Conservation (phyloP, 2,113 vertebrate genomes). For the Sphyrna mokarran region DNA sequence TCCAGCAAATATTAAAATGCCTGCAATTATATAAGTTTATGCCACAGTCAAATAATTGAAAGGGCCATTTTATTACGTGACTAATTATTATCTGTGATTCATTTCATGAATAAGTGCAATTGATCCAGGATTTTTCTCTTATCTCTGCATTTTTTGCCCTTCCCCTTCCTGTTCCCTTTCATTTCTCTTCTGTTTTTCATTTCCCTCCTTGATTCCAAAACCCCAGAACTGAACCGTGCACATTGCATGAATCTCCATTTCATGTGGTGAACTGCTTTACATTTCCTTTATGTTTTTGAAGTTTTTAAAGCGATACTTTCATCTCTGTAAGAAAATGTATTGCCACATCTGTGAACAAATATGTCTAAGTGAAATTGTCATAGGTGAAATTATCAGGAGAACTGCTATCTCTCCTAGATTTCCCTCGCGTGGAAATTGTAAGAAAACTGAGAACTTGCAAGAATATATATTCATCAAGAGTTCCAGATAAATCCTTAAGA, state of each 20-base stretch:
- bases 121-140: background rate
- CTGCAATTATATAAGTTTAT: background rate
- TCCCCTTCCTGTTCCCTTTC: background rate
- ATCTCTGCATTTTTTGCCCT: background rate
- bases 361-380: background rate
- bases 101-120: background rate
- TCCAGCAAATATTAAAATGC: background rate
- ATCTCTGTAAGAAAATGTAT: background rate
- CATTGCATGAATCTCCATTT: constrained; percentile 11
- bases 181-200: constrained; percentile 17
- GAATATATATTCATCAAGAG: background rate
- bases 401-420: background rate
- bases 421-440: background rate
- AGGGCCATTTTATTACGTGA: background rate
- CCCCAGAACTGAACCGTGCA: background rate
- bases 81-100: background rate
- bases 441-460: background rate
- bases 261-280: constrained; percentile 1
- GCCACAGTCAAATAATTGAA: background rate
- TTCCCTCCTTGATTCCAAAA: background rate
- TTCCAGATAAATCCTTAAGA: background rate
- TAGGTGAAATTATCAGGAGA: background rate
- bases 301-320: background rate
- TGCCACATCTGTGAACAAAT: background rate
- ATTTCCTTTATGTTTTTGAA: background rate